These are phyloP conservation scores for Pelmatolapia mariae DNA, from an alignment of 2,113 vertebrate genomes.

Conservation along the genomic window DNA sequence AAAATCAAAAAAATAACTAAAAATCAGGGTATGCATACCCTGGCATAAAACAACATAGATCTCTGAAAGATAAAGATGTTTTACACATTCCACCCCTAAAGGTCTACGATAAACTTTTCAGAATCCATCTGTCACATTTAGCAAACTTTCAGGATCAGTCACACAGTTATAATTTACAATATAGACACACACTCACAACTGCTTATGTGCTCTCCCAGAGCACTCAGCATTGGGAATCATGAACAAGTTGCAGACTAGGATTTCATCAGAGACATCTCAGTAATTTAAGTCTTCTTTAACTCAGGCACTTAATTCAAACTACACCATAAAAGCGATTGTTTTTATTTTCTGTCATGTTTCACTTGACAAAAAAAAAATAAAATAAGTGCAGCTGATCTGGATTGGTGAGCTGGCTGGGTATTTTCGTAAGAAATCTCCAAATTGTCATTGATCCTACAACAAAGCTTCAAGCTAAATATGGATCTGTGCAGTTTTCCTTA, in stretches of 20 bases:
- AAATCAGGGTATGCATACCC: background rate
- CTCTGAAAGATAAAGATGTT: background rate
- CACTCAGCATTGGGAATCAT: background rate
- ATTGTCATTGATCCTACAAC: background rate
- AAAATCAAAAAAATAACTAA: background rate
- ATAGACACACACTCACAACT: background rate
- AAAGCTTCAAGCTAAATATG: background rate
- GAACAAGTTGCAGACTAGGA: background rate
- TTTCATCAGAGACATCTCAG: background rate
- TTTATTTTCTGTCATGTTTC: background rate
- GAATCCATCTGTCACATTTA: background rate
- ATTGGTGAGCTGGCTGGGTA: background rate
- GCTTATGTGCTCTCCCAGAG: background rate
- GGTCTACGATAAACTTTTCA: background rate
- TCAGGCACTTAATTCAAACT: background rate
- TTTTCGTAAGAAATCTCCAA: background rate
- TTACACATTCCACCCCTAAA: background rate
- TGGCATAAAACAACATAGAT: background rate
- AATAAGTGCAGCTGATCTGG: too few species aligned
- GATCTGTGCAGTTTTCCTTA: background rate
- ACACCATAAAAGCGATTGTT: background rate
- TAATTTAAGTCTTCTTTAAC: background rate
- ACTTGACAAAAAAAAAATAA: too few species aligned
- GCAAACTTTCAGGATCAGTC: background rate
- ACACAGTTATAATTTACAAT: background rate